Evolutionary conservation across 2,797 vertebrate species (phyloP).

Genomic region (Borostomias antarcticus): DNA sequence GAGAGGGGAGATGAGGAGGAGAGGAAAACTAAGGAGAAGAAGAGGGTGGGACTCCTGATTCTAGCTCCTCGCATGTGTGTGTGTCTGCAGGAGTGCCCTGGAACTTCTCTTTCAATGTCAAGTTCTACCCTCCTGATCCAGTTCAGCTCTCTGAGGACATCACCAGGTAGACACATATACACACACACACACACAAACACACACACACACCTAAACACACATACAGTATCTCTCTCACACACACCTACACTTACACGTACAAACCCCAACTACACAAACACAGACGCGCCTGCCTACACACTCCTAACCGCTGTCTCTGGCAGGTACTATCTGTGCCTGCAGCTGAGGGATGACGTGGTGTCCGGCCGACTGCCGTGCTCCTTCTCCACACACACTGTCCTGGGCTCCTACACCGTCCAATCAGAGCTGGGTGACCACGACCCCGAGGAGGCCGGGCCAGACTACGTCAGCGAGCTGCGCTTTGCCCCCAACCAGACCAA

Average conservation of each 20-base stretch:
- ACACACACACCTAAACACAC: too few species aligned
- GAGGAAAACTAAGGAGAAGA: too few species aligned
- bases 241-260: slow-evolving; percentile 8
- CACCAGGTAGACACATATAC: slow-evolving; percentile 80
- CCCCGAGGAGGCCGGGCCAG: slow-evolving; percentile 84
- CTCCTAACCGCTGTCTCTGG: too few species aligned
- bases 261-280: neutral
- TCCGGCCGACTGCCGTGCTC: slow-evolving; percentile 93
- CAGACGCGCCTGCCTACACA: neutral
- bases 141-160: slow-evolving; percentile 95
- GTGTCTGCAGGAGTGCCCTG: slow-evolving; percentile 85
- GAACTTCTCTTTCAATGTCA: slow-evolving; percentile 95
- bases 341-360: slow-evolving; percentile 90
- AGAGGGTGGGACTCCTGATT: neutral
- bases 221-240: slow-evolving; percentile 13
- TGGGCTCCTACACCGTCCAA: slow-evolving; percentile 93
- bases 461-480: slow-evolving; percentile 87
- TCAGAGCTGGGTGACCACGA: slow-evolving; percentile 95
- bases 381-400: slow-evolving; percentile 87
- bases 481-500: slow-evolving; percentile 94
- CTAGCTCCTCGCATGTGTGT: slow-evolving; percentile 10
- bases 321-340: slow-evolving; percentile 96
- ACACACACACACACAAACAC: neutral
- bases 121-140: slow-evolving; percentile 96
- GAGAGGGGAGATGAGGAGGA: too few species aligned